These are phyloP conservation scores for Phalloptychus januarius DNA, from an alignment of 2,797 vertebrate species.

Conservation along the genomic window DNA sequence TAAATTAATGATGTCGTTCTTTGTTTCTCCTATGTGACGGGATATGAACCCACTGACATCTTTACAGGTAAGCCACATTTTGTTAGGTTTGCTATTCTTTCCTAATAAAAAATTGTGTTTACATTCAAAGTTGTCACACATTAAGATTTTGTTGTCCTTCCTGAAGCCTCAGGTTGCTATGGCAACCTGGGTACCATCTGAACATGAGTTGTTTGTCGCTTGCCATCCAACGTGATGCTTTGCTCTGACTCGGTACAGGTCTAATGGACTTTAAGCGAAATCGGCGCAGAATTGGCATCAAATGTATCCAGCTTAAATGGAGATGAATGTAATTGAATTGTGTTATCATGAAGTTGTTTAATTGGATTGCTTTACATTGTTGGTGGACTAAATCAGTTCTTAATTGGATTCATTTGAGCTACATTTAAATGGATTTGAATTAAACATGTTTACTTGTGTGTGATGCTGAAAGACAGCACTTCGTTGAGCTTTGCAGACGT, in stretches of 20 bases:
- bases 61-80: slow-evolving; percentile 43
- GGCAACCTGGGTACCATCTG: background rate
- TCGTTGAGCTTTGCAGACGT: background rate
- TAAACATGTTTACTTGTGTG: background rate
- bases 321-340: background rate
- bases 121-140: background rate
- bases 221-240: background rate
- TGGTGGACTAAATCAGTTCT: background rate
- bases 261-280: background rate
- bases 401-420: background rate
- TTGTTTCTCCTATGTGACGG: slow-evolving; percentile 41
- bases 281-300: background rate
- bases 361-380: background rate
- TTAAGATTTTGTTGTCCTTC: background rate
- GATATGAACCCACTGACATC: slow-evolving; percentile 11
- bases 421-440: background rate
- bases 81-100: background rate
- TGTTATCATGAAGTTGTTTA: background rate
- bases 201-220: background rate
- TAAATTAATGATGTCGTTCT: slow-evolving; percentile 16
- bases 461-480: background rate
- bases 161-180: background rate
- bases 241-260: background rate
- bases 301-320: background rate
- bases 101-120: background rate